phyloP scores from a whole-genome alignment of 2,113 vertebrate genomes.

The Dendropsophus ebraccatus region DNA sequence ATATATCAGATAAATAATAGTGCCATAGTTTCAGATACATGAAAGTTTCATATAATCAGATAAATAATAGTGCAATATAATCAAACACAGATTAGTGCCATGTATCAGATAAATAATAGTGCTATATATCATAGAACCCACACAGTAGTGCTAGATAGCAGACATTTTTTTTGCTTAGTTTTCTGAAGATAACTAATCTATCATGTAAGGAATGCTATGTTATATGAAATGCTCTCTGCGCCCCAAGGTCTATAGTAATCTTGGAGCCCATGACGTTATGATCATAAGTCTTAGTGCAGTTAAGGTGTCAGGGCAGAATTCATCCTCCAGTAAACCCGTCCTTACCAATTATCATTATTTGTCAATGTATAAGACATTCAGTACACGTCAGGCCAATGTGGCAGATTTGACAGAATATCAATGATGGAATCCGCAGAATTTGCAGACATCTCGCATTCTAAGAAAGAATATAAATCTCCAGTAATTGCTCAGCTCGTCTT shows the following conservation, averaged over 20 bases:
- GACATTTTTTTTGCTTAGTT: too few relatives aligned
- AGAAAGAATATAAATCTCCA: slow-evolving; percentile 10
- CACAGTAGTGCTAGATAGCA: too few relatives aligned
- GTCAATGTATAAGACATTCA: neutral
- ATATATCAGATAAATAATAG: too few relatives aligned
- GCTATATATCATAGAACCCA: too few relatives aligned
- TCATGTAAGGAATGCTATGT: neutral
- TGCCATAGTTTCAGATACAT: too few relatives aligned
- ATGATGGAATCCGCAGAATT: slow-evolving; percentile 30
- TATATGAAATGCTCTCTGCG: neutral
- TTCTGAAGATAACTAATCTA: too few relatives aligned
- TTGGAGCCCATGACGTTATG: neutral
- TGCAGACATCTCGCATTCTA: slow-evolving; percentile 37
- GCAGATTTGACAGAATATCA: slow-evolving; percentile 20
- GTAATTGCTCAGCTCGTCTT: slow-evolving; percentile 24
- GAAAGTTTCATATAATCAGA: too few relatives aligned
- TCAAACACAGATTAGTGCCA: too few relatives aligned
- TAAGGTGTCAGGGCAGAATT: slow-evolving; percentile 11
- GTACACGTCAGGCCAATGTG: neutral
- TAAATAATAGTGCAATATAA: too few relatives aligned
- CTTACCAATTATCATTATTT: slow-evolving; percentile 12
- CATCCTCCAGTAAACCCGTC: neutral
- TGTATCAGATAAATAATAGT: too few relatives aligned
- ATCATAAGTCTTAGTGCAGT: neutral
- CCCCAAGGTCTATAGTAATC: neutral